Evolutionary conservation across 2,888 invertebrate species (phyloP), one percentile per base, ranked within the genome.

Genomic region (Eupithecia pulchellata): DNA sequence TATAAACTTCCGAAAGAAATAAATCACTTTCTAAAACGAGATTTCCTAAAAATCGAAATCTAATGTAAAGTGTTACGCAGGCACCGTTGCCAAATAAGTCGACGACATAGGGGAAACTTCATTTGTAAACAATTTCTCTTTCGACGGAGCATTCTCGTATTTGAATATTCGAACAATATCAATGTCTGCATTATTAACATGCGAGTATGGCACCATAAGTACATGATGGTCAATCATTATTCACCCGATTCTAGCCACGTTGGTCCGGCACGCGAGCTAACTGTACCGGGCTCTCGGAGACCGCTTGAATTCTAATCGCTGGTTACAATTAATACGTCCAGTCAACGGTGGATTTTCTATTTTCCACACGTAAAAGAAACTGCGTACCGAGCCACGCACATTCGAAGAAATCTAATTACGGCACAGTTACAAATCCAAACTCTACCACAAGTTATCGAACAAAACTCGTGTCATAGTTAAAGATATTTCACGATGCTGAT

Each of bases 301-400:
- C 82, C 88, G 80, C 81, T 87, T 90, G 94, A 93, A 94, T 94
- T 92, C 86, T 93, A 93, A 93, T 91, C 81, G 86, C 84, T 82
- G 82, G 83, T 84, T 88, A 90, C 93, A 93, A 94, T 94, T 94
- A 94, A 90, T 90, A 90, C 87, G 85, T 82, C 91, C 93, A 93
- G 86, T 93, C 91, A 93, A 93, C 94, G 90, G 91, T 94, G 91
- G 89, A 93, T 92, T 94, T 94, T 94, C 94, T 93, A 94, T 94
- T 94, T 93, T 93, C 92, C 86, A 91, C 93, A 93, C 92, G 93
- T 93, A 93, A 93, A 93, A 93, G 94, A 93, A 94, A 94, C 89
- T 85, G 89, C 90, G 89, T 89, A 86, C 89, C 90, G 80, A 79
- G 82, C 82, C 83, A 85, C 84, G 84, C 80, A 87, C 86, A 89